Percentiles rank a stretch among this genome's conserved stretches.
Conservation (phyloP, 2,797 vertebrate species). For the Pangasius mekongensis region DNA sequence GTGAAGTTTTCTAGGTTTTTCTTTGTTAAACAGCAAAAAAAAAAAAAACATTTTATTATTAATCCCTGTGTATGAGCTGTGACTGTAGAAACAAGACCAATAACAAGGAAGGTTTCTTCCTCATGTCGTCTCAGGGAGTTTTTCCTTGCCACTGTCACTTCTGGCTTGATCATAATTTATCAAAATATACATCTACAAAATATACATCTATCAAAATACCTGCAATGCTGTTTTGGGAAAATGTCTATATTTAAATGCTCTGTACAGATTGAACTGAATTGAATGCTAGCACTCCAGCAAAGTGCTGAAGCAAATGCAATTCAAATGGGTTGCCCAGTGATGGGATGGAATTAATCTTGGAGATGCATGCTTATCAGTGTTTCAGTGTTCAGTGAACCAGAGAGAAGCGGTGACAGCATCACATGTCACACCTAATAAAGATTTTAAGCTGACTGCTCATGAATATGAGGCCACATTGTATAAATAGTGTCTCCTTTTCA, state of each 20-base stretch:
- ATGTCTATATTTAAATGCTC: neutral
- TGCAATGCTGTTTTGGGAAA: neutral
- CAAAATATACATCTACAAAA: neutral
- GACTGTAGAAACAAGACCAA: neutral
- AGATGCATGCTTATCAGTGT: neutral
- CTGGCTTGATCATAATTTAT: neutral
- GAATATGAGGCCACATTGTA: neutral
- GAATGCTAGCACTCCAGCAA: neutral
- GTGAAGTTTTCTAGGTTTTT: too few species aligned
- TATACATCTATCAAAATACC: neutral
- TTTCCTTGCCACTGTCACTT: too few species aligned
- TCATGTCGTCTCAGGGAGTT: too few species aligned
- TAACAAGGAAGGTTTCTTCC: neutral
- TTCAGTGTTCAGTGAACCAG: neutral
- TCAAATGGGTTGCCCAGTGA: neutral
- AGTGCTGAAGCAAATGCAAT: neutral
- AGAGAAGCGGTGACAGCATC: neutral
- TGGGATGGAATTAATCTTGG: neutral
- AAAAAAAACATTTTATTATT: neutral
- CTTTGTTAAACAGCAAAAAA: too few species aligned
- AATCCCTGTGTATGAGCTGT: neutral
- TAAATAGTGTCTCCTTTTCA: neutral
- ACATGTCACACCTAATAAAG: neutral
- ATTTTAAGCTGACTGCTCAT: neutral
- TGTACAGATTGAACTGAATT: neutral